Conservation (phyloP, 2,113 vertebrate species). For the Leptobrachium leishanense region DNA sequence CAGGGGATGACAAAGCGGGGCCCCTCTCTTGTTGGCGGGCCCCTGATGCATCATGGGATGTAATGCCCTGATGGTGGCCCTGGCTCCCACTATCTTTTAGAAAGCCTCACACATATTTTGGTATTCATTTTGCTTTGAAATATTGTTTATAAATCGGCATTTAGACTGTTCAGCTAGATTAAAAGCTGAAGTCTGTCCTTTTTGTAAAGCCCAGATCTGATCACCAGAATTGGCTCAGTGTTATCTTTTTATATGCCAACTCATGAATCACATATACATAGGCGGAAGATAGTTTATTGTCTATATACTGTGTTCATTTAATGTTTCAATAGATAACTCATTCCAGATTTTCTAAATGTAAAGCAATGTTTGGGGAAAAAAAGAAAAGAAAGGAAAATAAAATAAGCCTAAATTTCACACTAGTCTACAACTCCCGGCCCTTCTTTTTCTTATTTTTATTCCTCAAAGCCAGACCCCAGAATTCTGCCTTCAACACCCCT, state of each 20-base stretch:
- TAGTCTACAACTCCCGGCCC: conserved; percentile 3
- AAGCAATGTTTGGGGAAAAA: conserved; percentile 29
- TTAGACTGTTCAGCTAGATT: not conserved
- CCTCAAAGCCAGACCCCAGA: conserved; percentile 8
- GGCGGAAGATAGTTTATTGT: conserved; percentile 39
- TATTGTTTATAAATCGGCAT: not conserved
- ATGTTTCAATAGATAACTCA: conserved; percentile 34
- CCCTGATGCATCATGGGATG: too few species aligned
- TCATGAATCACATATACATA: conserved; percentile 34
- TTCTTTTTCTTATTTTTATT: conserved; percentile 4
- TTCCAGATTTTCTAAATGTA: conserved; percentile 33
- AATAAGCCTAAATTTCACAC: conserved; percentile 26
- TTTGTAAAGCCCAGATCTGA: not conserved
- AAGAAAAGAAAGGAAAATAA: not conserved
- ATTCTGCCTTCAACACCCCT: conserved; percentile 20
- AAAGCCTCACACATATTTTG: too few species aligned
- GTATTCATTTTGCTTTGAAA: too few species aligned
- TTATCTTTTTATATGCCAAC: conserved; percentile 27
- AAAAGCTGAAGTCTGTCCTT: not conserved
- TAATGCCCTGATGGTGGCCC: too few species aligned
- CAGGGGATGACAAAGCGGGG: too few species aligned
- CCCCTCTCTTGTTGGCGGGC: too few species aligned
- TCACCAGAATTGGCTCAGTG: not conserved
- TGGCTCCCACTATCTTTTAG: too few species aligned
- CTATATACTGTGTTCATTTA: conserved; percentile 18